phyloP scores from a whole-genome alignment of 2,113 vertebrate species.

The Urocynchramus pylzowi region DNA sequence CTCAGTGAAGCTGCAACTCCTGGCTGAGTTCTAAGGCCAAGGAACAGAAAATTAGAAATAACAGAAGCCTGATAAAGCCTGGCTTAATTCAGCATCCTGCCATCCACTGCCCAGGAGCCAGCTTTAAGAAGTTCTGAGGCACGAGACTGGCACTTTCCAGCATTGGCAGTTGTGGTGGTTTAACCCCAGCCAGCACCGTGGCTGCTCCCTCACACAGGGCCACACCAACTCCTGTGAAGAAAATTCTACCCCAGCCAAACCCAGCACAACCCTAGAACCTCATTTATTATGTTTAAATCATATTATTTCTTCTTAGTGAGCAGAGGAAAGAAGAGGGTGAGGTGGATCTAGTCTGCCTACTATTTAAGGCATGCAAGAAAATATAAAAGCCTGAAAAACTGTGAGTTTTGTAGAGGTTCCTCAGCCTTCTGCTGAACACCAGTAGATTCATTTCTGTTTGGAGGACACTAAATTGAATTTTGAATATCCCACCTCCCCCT shows the following conservation, averaged over 20 bases:
- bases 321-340: neutral
- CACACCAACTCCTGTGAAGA: neutral
- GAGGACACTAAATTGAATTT: neutral
- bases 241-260: neutral
- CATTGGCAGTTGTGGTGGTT: neutral
- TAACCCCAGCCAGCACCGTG: neutral
- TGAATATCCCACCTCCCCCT: neutral
- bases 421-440: neutral
- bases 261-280: neutral
- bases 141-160: neutral
- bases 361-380: constrained; percentile 3
- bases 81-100: neutral
- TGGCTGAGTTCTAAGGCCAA: neutral
- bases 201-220: neutral
- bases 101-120: neutral
- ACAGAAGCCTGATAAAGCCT: neutral
- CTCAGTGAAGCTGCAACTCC: neutral
- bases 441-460: neutral
- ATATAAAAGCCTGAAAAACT: neutral
- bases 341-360: neutral
- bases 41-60: neutral
- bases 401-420: neutral
- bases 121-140: neutral
- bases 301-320: neutral
- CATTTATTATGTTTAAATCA: neutral